Evolutionary conservation across 2,797 vertebrate genomes (phyloP).

Genomic region (Poeciliopsis paucimaculata): DNA sequence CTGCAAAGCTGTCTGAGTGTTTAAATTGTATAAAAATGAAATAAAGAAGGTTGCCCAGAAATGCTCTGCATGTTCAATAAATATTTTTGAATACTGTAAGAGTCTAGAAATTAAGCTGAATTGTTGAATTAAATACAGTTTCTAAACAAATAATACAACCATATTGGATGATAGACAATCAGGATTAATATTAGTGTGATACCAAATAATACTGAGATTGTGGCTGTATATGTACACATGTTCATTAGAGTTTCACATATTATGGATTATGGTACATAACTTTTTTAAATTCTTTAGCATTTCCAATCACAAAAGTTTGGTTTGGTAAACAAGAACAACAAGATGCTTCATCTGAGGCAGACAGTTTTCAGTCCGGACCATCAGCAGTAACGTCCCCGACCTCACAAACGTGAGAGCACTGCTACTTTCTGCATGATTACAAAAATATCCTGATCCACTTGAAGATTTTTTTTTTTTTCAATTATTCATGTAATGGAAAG

Average conservation of each 20-base stretch:
- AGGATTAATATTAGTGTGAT: not conserved
- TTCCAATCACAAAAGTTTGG: not conserved
- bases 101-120: not conserved
- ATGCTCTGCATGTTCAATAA: not conserved
- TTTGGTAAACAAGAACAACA: not conserved
- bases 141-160: not conserved
- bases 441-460: not conserved
- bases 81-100: not conserved
- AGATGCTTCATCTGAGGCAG: not conserved
- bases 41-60: not conserved
- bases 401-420: not conserved
- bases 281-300: not conserved
- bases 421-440: not conserved
- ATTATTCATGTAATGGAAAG: not conserved
- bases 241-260: not conserved
- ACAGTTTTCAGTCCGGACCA: not conserved
- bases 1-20: slow-evolving; percentile 31
- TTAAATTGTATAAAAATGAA: slow-evolving; percentile 44
- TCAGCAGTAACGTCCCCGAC: no score
- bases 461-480: not conserved
- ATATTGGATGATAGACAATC: not conserved
- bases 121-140: not conserved
- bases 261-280: not conserved
- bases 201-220: not conserved
- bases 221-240: not conserved